A percentile compares a stretch with the other conserved stretches of the same genome.
phyloP scores from a whole-genome alignment of 2,888 invertebrate species.

The Epirrita christyi region DNA sequence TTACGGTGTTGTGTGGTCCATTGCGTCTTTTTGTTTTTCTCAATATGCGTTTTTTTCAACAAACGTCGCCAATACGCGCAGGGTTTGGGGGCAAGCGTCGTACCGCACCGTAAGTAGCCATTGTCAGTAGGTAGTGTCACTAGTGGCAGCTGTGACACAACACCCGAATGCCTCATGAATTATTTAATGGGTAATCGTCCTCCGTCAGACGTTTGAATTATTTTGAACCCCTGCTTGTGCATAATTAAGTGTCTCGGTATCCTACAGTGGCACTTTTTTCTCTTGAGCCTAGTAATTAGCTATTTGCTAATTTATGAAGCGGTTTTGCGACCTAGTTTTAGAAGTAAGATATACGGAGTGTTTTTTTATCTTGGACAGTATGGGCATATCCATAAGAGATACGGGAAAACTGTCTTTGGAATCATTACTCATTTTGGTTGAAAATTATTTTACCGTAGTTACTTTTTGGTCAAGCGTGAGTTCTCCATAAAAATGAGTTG shows the following conservation, averaged over 20 bases:
- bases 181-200: conserved; percentile 69
- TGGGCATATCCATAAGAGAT: too few relatives aligned
- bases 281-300: conserved; percentile 42
- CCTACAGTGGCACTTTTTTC: conserved; percentile 35
- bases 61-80: too few relatives aligned
- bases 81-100: not conserved
- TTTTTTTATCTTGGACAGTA: too few relatives aligned
- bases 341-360: not conserved
- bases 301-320: conserved; percentile 49
- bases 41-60: too few relatives aligned
- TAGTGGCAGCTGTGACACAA: conserved; percentile 64
- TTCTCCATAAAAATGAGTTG: too few relatives aligned
- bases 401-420: too few relatives aligned
- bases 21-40: too few relatives aligned
- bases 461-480: too few relatives aligned
- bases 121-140: conserved; percentile 30
- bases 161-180: conserved; percentile 68
- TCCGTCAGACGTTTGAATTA: conserved; percentile 73
- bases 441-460: too few relatives aligned
- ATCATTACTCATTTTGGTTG: too few relatives aligned
- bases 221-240: conserved; percentile 68
- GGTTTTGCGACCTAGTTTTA: conserved; percentile 40
- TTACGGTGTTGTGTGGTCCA: too few relatives aligned
- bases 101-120: not conserved
- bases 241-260: conserved; percentile 60